Conservation (phyloP, 2,113 vertebrate genomes). For the Meriones unguiculatus region DNA sequence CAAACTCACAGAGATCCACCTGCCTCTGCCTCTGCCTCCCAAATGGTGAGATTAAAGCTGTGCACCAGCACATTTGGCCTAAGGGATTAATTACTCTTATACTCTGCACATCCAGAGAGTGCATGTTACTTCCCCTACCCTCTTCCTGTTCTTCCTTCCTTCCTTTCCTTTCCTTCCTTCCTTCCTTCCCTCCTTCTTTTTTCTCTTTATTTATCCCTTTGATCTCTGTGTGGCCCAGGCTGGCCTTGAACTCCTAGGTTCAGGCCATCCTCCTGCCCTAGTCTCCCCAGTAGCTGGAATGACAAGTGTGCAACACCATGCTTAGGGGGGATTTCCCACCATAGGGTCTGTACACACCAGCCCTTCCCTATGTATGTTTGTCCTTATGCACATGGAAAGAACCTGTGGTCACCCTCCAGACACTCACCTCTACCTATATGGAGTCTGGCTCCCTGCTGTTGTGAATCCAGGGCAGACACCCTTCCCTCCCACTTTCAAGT, state of each 20-base stretch:
- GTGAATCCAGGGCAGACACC: not conserved
- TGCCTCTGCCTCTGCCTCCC: not conserved
- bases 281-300: not conserved
- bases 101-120: not conserved
- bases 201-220: not conserved
- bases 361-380: rapidly evolving
- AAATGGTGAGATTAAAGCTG: not conserved
- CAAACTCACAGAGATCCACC: not conserved
- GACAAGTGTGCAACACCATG: rapidly evolving
- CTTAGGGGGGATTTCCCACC: not conserved
- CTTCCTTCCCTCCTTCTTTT: not conserved
- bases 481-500: not conserved
- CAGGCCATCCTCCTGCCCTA: not conserved
- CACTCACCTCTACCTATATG: too few relatives aligned
- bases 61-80: not conserved
- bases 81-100: not conserved
- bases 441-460: not conserved
- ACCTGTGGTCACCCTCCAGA: rapidly evolving
- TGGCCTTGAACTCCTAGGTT: not conserved
- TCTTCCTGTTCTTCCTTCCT: not conserved
- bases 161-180: not conserved
- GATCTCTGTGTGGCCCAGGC: not conserved
- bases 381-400: not conserved
- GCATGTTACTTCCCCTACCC: not conserved
- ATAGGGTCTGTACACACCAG: rapidly evolving